Percentiles rank a stretch among this genome's conserved stretches.
These are phyloP conservation scores for Apaloderma vittatum DNA, from an alignment of 2,113 vertebrate genomes.

Conservation along the genomic window DNA sequence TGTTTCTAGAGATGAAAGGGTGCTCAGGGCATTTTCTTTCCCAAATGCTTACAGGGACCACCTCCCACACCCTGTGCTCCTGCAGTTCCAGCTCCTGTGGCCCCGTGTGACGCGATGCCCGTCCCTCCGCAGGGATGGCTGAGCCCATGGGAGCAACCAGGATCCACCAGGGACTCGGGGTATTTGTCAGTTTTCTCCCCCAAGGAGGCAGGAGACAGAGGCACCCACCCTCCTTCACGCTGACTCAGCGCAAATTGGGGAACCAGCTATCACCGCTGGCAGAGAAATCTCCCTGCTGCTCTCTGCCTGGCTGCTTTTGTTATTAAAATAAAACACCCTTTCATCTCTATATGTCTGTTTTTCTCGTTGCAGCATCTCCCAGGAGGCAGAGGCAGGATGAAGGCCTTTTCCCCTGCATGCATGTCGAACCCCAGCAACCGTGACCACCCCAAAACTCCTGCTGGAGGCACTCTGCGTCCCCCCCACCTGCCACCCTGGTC, in stretches of 20 bases:
- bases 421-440: accelerated
- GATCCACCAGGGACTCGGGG: accelerated
- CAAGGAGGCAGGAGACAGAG: accelerated
- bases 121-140: accelerated
- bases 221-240: background rate
- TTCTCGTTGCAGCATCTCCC: background rate
- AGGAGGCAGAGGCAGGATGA: accelerated
- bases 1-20: background rate
- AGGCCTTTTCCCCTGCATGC: background rate
- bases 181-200: background rate
- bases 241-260: background rate
- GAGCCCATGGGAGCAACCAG: background rate
- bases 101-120: accelerated
- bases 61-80: background rate
- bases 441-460: background rate
- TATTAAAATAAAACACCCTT: background rate
- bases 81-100: accelerated
- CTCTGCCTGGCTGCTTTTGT: background rate
- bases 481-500: background rate
- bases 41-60: background rate
- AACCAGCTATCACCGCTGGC: background rate
- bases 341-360: background rate
- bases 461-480: accelerated
- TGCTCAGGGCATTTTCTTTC: background rate
- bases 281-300: background rate